phyloP scores from a whole-genome alignment of 1,140 invertebrate species.

The Lepidurus packardi region DNA sequence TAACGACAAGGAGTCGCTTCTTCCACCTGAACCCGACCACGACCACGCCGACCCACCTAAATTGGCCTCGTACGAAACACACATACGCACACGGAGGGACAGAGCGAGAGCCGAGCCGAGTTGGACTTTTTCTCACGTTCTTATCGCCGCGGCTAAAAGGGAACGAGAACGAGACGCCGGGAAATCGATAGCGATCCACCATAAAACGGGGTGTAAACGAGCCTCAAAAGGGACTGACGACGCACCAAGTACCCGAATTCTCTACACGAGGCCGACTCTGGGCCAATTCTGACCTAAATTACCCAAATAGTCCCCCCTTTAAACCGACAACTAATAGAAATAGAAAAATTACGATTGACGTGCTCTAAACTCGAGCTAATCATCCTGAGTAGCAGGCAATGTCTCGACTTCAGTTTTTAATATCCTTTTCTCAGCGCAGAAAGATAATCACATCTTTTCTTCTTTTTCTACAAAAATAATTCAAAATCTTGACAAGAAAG shows the following conservation, averaged over 20 bases:
- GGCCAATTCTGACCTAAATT: not conserved
- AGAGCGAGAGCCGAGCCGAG: not conserved
- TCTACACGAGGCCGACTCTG: not conserved
- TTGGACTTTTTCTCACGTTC: not conserved
- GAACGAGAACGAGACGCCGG: not conserved
- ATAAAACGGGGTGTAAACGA: not conserved
- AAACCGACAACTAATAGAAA: not conserved
- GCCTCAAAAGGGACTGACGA: not conserved
- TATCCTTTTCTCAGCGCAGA: no score
- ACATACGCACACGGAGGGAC: not conserved
- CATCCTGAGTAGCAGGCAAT: no score
- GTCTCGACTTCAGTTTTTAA: no score
- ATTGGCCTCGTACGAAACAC: not conserved
- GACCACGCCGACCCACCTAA: not conserved
- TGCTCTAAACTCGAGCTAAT: no score
- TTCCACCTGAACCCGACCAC: not conserved
- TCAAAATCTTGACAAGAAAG: no score
- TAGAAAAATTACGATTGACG: not conserved
- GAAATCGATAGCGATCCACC: constrained; percentile 8
- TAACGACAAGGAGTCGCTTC: not conserved
- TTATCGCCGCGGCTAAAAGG: not conserved
- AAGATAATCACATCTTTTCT: no score
- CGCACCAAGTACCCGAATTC: not conserved
- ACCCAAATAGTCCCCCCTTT: not conserved
- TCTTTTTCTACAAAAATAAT: no score